phyloP scores from a whole-genome alignment of 2,888 invertebrate genomes.

The Amphimallon solstitiale region DNA sequence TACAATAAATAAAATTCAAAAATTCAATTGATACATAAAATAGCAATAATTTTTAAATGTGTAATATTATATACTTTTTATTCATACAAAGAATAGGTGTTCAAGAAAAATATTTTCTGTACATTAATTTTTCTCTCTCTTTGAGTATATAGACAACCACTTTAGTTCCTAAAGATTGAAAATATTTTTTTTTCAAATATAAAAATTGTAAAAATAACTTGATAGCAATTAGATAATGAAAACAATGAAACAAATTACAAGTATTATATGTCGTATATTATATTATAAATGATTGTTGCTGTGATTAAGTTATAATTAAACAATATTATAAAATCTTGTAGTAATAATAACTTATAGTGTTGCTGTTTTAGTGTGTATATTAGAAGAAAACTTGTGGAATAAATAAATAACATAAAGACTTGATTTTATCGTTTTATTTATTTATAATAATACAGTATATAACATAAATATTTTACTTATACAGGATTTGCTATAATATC shows the following conservation, averaged over 20 bases:
- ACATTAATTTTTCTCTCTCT: conserved; percentile 31
- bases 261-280: conserved; percentile 58
- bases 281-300: conserved; percentile 65
- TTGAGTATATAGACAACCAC: conserved; percentile 19
- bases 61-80: conserved; percentile 3
- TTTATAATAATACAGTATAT: conserved; percentile 6
- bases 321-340: conserved; percentile 42
- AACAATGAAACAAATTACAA: conserved; percentile 38
- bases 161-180: conserved; percentile 35
- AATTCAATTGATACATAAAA: conserved; percentile 31
- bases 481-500: background rate
- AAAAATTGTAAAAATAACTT: conserved; percentile 13
- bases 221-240: conserved; percentile 26
- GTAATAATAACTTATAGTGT: conserved; percentile 47
- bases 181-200: conserved; percentile 9
- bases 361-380: conserved; percentile 63
- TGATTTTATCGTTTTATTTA: conserved; percentile 2
- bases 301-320: conserved; percentile 61
- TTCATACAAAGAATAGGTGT: conserved; percentile 24
- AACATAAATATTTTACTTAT: conserved; percentile 27
- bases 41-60: conserved; percentile 42
- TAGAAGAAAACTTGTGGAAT: conserved; percentile 59
- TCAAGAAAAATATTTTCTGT: conserved; percentile 29
- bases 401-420: conserved; percentile 42
- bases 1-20: conserved; percentile 28